Evolutionary conservation across 2,113 vertebrate species (phyloP).

Genomic region (Eublepharis macularius): DNA sequence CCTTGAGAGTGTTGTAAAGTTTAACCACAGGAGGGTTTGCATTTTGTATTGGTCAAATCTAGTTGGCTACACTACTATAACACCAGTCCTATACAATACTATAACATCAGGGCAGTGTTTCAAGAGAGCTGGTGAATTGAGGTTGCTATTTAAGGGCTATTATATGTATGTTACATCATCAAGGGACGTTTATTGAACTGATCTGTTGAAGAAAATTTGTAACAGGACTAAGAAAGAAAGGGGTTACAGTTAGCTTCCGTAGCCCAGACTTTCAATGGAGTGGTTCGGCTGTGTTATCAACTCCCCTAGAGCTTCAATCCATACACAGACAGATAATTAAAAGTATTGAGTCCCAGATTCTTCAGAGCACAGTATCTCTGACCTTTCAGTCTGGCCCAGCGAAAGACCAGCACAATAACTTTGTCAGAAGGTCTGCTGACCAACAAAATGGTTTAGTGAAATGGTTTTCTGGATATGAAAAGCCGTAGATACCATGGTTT

Average conservation of each 20-base stretch:
- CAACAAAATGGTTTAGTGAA: not conserved
- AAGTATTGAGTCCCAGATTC: not conserved
- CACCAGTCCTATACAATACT: too few relatives aligned
- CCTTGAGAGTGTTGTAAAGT: too few relatives aligned
- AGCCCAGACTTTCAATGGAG: not conserved
- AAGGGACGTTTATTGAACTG: not conserved
- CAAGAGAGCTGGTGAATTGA: not conserved
- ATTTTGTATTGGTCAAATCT: too few relatives aligned
- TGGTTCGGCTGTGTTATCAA: not conserved
- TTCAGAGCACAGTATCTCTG: not conserved
- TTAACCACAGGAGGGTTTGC: too few relatives aligned
- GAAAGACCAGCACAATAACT: not conserved
- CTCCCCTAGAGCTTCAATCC: not conserved
- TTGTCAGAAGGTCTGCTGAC: not conserved
- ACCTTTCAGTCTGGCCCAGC: not conserved
- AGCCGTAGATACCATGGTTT: too few relatives aligned
- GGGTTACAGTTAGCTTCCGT: not conserved
- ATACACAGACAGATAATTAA: not conserved
- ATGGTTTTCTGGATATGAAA: not conserved
- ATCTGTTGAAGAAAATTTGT: not conserved
- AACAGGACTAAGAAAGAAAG: not conserved
- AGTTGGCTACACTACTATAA: too few relatives aligned
- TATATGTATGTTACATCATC: not conserved
- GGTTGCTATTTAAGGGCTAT: conserved; percentile 5
- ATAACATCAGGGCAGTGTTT: not conserved